Evolutionary conservation across 2,797 vertebrate species (phyloP), one percentile per base, ranked within the genome.

Genomic region (Pantherophis alleghaniensis): DNA sequence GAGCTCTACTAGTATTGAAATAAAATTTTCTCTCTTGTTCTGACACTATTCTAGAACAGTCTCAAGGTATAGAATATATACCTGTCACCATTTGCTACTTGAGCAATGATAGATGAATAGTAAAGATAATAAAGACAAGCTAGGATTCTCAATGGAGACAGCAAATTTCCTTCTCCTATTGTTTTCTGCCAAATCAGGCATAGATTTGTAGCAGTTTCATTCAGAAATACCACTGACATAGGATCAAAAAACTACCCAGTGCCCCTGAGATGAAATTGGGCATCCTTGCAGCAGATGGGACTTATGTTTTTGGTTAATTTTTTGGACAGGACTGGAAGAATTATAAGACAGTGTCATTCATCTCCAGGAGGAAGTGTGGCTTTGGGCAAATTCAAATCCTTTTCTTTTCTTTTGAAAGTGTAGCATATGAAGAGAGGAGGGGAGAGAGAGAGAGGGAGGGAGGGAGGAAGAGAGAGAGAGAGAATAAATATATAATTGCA

Each of bases 401-500:
- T 69, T 69, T 69, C 63, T 61, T 61, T 61, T 56, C 56, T 66
- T 66, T 66, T 66, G 63, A 66, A 69, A 16, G 13, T 32, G 14
- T 16, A 69, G 28, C 14, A 69, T 61, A 61, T 26, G n/a, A 59
- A 26, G 13, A 28, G 37, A 7, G 63, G 47, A 51, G 47, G 42
- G 13, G 16, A 42, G 37, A 42, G 37, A 42, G 37, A 42, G 37
- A 42, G 59, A 7, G 63, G 11, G 26, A 47, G 37, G 3, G 4
- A 28, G 2, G n/a, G 4, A n/a, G 7, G 10, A 10, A 13, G 7
- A 2, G 51, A 51, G 51, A 4, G 47, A 51, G 42, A 11, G 56
- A 22, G 1, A n/a, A 63, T 87, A 86, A 92, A 47, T 47, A 55
- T 26, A 89, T 92, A 86, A 28, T n/a, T 57, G 92, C 94, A 89